Evolutionary conservation across 2,113 vertebrate genomes (phyloP).

Genomic region (Vireo altiloquus): DNA sequence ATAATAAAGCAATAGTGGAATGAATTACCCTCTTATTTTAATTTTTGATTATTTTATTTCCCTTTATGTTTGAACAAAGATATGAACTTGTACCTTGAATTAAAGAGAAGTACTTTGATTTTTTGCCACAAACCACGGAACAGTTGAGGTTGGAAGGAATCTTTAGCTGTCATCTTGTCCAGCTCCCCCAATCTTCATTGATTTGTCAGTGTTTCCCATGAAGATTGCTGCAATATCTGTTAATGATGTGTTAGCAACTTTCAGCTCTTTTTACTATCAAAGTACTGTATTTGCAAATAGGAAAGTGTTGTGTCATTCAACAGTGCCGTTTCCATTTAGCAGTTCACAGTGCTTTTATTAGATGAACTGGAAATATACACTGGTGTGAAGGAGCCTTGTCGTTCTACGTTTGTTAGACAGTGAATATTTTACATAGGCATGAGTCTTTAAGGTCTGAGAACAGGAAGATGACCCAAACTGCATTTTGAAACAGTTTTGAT

Average conservation of each 20-base stretch:
- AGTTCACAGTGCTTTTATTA: not conserved
- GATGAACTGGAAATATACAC: not conserved
- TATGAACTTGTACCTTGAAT: not conserved
- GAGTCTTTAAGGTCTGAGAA: not conserved
- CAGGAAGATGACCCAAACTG: not conserved
- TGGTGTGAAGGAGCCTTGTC: not conserved
- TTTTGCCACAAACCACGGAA: not conserved
- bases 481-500: not conserved
- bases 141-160: not conserved
- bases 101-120: not conserved
- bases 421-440: not conserved
- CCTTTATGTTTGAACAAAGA: not conserved
- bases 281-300: not conserved
- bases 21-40: not conserved
- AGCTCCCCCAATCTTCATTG: not conserved
- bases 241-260: not conserved
- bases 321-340: not conserved
- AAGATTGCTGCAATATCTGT: not conserved
- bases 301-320: not conserved
- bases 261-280: not conserved
- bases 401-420: not conserved
- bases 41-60: not conserved
- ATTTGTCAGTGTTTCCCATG: not conserved
- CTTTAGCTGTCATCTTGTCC: not conserved
- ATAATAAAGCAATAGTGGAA: not conserved